These are phyloP conservation scores for Typhlomys cinereus DNA, from an alignment of 2,113 vertebrate genomes.

Conservation along the genomic window DNA sequence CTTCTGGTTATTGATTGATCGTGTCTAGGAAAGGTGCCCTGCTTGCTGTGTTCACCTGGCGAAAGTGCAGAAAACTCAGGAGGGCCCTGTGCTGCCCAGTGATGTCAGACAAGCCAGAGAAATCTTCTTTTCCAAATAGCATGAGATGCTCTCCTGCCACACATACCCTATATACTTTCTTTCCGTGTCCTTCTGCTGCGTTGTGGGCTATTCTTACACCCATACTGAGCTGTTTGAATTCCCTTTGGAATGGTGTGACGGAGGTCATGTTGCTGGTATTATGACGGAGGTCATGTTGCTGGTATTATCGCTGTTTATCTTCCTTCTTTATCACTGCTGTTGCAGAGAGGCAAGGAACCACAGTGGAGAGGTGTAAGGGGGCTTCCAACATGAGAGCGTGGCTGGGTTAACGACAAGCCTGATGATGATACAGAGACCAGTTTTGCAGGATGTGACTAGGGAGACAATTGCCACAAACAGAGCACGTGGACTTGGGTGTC, in stretches of 20 bases:
- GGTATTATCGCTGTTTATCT: background rate
- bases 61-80: background rate
- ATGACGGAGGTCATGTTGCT: background rate
- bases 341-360: background rate
- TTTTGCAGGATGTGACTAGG: background rate
- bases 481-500: background rate
- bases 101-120: background rate
- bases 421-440: background rate
- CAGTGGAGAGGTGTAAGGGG: background rate
- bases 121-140: background rate
- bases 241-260: background rate
- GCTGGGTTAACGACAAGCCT: background rate
- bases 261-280: background rate
- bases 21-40: background rate
- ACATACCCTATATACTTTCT: background rate
- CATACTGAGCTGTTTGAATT: background rate
- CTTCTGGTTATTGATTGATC: background rate
- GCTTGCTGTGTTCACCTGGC: background rate
- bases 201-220: background rate
- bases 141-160: background rate
- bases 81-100: background rate
- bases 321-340: background rate
- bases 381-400: background rate
- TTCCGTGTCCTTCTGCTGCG: background rate
- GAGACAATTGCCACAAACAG: constrained; percentile 34